Base-by-base conservation (phyloP, 1,140 invertebrate species). In the Drosophila obscura region DNA sequence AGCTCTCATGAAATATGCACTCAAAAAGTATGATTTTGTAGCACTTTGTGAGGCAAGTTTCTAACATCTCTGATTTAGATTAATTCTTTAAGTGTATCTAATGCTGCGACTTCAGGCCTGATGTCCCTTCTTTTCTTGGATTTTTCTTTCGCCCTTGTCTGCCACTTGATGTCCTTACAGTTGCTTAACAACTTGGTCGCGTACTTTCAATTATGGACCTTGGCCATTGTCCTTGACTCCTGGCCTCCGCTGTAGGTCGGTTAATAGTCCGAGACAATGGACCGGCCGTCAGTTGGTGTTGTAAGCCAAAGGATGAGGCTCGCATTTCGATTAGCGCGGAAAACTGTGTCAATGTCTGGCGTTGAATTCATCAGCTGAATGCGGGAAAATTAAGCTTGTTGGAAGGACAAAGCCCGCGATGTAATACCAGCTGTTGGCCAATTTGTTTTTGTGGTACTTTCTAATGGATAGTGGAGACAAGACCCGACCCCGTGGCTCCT, bases 131-230 rank as follows among this genome's bases (percentile, higher is more conserved):
- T 11, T 39, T 39, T 39, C 4, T 39, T 11, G 9, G 0, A 11
- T 49, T 56, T 50, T 72, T 73, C 45, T 49, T 45, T 13, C 4
- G 9, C 61, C 28, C 7, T 31, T 69, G 52, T 56, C 61, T 41
- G 49, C 11, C 79, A 77, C 81, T 80, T 77, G 65, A 82, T 78
- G 81, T 81, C 56, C 62, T 85, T 78, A 87, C 84, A 81, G 81
- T 77, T 81, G 75, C 78, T 87, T 81, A 78, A 78, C 63, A 65
- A 72, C 78, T 82, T 87, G 58, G 59, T 78, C 78, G 82, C 74
- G 69, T 81, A 68, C 82, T 82, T 87, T 82, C 83, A 87, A 85
- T 85, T 85, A 87, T 65, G 49, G 56, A 52, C 48, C 19, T 51
- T 46, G 49, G 48, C 22, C 74, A 76, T 87, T 88, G 82, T 88